Percentiles rank a stretch among this genome's conserved stretches.
These are phyloP conservation scores for Scaeva pyrastri DNA, from an alignment of 2,888 invertebrate species.

Conservation along the genomic window DNA sequence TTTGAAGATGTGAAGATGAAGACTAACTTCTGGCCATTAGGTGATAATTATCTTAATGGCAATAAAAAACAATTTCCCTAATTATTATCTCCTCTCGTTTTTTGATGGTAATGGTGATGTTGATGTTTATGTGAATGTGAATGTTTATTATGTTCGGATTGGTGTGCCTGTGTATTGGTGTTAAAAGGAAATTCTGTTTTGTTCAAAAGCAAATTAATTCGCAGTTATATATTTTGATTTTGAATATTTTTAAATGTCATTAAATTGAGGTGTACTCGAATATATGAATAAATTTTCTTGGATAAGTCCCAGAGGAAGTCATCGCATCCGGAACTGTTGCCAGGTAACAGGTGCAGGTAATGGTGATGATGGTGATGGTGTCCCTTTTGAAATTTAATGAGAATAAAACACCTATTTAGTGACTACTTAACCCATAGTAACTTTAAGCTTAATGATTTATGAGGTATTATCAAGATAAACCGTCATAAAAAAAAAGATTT, in stretches of 20 bases:
- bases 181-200: not conserved
- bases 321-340: too few relatives aligned
- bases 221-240: not conserved
- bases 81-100: not conserved
- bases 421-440: slow-evolving; percentile 2
- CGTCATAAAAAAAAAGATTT: not conserved
- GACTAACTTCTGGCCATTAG: slow-evolving; percentile 27
- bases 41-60: slow-evolving; percentile 35
- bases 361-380: not conserved
- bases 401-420: slow-evolving; percentile 17
- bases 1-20: slow-evolving; percentile 14
- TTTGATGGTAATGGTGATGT: not conserved
- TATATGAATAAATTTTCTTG: slow-evolving; percentile 27
- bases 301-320: too few relatives aligned
- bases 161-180: too few relatives aligned
- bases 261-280: not conserved
- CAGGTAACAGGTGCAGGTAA: too few relatives aligned
- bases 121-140: not conserved
- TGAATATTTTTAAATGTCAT: not conserved
- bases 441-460: slow-evolving; percentile 22
- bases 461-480: slow-evolving; percentile 4
- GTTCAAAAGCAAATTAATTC: not conserved
- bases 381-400: slow-evolving; percentile 10
- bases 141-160: too few relatives aligned
- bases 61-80: slow-evolving; percentile 37